Percentiles rank a stretch among this genome's conserved stretches.
phyloP scores from a whole-genome alignment of 2,888 invertebrate genomes.

The Drosophila neotestacea region DNA sequence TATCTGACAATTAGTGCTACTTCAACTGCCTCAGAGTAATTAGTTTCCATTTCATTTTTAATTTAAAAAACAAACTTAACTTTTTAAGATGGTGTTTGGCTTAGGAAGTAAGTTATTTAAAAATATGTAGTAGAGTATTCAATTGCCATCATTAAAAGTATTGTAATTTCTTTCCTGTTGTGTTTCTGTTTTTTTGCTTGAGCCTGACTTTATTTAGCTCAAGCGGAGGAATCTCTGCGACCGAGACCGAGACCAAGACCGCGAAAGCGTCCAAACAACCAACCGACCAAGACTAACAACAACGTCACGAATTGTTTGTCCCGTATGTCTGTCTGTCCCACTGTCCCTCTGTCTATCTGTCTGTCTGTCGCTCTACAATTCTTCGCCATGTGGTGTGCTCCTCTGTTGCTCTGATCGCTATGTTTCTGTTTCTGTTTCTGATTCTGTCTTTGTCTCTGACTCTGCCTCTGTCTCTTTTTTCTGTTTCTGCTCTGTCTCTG shows the following conservation, averaged over 20 bases:
- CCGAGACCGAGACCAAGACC: conserved; percentile 26
- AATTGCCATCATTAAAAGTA: background rate
- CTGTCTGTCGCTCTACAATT: conserved; percentile 73
- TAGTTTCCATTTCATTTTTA: too few relatives aligned
- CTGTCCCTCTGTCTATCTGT: conserved; percentile 32
- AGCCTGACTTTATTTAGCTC: conserved; percentile 59
- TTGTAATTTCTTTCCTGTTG: conserved; percentile 25
- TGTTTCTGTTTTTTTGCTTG: conserved; percentile 29
- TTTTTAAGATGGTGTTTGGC: too few relatives aligned
- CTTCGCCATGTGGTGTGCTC: conserved; percentile 55
- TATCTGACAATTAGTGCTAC: too few relatives aligned
- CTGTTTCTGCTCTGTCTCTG: conserved; percentile 33
- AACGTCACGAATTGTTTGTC: conserved; percentile 83
- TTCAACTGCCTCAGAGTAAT: too few relatives aligned
- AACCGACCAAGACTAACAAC: conserved; percentile 68
- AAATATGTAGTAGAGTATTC: conserved; percentile 12
- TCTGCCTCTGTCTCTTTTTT: conserved; percentile 21
- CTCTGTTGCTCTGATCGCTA: conserved; percentile 12
- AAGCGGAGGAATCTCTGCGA: conserved; percentile 35
- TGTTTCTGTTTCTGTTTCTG: conserved; percentile 10
- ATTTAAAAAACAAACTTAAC: too few relatives aligned
- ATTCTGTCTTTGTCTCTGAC: conserved; percentile 33
- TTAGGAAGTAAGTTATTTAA: background rate
- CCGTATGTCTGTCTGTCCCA: conserved; percentile 27
- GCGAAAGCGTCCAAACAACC: conserved; percentile 48